Base-by-base conservation (phyloP, 2,113 vertebrate species). In the Zosterops lateralis region DNA sequence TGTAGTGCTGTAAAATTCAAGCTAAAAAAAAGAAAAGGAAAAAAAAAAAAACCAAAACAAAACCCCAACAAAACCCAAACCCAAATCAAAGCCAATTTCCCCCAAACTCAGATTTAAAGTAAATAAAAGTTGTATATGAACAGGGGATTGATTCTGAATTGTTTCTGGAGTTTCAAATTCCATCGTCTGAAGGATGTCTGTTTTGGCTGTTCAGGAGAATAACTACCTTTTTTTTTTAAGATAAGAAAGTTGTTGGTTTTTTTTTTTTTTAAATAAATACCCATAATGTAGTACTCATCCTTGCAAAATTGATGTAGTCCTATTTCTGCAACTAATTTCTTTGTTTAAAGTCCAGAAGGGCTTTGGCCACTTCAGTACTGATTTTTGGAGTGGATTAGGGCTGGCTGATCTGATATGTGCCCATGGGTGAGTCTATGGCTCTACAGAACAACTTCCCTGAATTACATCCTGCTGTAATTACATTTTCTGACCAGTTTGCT, bases 71-170 rank as follows among this genome's bases (percentile, higher is more conserved):
- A 53, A 65, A 51, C 17, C n/a, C 31, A 48, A 60, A 21, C 21
- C 26, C 51, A 85, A 89, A 54, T 44, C 40, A 32, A 83, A 91
- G 17, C 26, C 25, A 48, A 24, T n/a, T 22, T 5, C 9, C 36
- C 26, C 36, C 14, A 53, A 82, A 10, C 6, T 19, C 17, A 14
- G n/a, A 67, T 57, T 28, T 93, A 94, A 97, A 96, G 81, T 95
- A 95, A 96, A 96, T 67, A 84, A 95, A 92, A 13, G 47, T 57
- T 85, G 89, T 67, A 58, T 62, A 71, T 65, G 80, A 92, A 44
- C 60, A 80, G 61, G 31, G 42, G 61, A 66, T 56, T 72, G 89
- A 86, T 96, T 58, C 67, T 65, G 80, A 94, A 36, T 26, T 51
- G 36, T 80, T 77, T 70, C 87, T 93, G 72, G 45, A 79, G 65